Evolutionary conservation across 2,888 invertebrate genomes (phyloP).

Genomic region (Dynastes maya): DNA sequence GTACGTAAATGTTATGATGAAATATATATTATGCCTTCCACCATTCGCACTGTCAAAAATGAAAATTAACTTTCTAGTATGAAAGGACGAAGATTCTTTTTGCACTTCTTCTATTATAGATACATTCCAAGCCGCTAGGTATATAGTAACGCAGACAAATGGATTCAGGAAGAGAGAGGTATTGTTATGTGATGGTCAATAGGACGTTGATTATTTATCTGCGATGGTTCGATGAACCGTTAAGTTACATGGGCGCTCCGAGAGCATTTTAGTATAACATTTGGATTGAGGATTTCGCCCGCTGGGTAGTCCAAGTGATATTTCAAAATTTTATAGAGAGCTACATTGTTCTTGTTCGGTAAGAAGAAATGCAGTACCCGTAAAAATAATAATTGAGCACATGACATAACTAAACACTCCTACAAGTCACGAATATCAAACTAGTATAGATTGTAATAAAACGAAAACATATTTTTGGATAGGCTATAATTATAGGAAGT

Average conservation of each 20-base stretch:
- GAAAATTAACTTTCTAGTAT: conserved; percentile 29
- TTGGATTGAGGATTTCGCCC: too few species aligned
- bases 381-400: too few species aligned
- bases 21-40: background rate
- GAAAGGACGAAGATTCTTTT: conserved; percentile 14
- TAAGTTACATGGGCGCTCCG: background rate
- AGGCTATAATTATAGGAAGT: too few species aligned
- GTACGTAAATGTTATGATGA: background rate
- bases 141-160: background rate
- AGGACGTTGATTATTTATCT: background rate
- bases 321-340: too few species aligned
- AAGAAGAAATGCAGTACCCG: too few species aligned
- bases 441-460: too few species aligned
- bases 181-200: background rate
- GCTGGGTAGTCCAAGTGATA: too few species aligned
- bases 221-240: conserved; percentile 12
- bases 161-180: conserved; percentile 29
- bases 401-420: too few species aligned
- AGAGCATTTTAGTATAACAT: background rate
- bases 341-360: too few species aligned
- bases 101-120: conserved; percentile 1
- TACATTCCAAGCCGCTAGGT: background rate
- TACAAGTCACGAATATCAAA: too few species aligned
- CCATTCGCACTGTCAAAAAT: background rate
- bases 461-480: too few species aligned